Percentiles rank a stretch among this genome's conserved stretches.
Evolutionary conservation across 2,888 invertebrate genomes (phyloP).

Genomic region (Nineta flava): DNA sequence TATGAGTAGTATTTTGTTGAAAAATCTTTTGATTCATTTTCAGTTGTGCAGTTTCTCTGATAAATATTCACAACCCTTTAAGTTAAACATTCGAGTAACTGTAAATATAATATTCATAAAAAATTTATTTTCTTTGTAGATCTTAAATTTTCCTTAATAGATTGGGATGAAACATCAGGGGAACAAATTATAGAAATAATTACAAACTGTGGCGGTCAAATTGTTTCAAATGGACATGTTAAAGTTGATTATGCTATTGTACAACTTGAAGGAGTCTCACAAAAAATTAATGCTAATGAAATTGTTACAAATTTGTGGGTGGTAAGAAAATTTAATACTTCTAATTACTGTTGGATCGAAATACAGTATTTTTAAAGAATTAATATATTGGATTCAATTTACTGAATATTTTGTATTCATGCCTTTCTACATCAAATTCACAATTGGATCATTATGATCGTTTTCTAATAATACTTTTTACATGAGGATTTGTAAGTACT

Average conservation of each 20-base stretch:
- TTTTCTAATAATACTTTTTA: too few species aligned
- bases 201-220: constrained; percentile 35
- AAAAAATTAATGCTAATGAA: constrained; percentile 35
- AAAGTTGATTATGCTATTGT: constrained; percentile 51
- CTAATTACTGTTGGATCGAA: neutral
- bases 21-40: too few species aligned
- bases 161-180: constrained; percentile 29
- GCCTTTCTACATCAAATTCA: too few species aligned
- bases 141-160: constrained; percentile 27
- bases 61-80: too few species aligned
- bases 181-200: constrained; percentile 30
- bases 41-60: too few species aligned
- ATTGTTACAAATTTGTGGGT: constrained; percentile 58
- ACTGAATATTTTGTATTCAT: too few species aligned
- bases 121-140: constrained; percentile 15
- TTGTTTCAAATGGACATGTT: constrained; percentile 32
- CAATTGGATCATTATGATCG: too few species aligned
- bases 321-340: constrained; percentile 25
- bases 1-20: too few species aligned
- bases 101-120: neutral
- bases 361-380: too few species aligned
- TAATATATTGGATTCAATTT: too few species aligned
- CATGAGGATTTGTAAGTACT: too few species aligned
- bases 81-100: too few species aligned
- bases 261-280: constrained; percentile 31